Evolutionary conservation across 2,888 invertebrate genomes (phyloP).

Genomic region (Volucella zonaria): DNA sequence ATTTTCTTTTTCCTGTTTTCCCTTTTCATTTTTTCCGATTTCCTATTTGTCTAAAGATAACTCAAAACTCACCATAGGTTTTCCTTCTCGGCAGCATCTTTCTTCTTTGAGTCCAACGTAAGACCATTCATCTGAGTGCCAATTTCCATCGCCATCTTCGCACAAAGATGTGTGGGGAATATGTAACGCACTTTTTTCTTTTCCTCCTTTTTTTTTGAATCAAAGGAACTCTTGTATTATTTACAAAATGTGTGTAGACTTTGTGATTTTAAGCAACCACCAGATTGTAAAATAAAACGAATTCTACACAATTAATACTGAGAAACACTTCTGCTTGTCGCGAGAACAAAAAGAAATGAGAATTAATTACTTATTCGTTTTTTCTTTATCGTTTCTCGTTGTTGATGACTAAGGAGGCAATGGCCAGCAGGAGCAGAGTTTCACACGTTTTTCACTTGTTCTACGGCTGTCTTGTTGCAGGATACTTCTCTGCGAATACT

Average conservation of each 20-base stretch:
- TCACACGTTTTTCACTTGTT: slow-evolving; percentile 31
- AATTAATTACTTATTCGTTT: slow-evolving; percentile 37
- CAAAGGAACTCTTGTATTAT: slow-evolving; percentile 33
- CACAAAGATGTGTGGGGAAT: slow-evolving; percentile 53
- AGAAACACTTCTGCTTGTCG: slow-evolving; percentile 45
- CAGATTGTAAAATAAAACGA: slow-evolving; percentile 28
- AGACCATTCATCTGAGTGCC: slow-evolving; percentile 80
- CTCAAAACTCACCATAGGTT: slow-evolving; percentile 78
- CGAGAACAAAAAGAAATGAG: slow-evolving; percentile 42
- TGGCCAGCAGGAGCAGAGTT: slow-evolving; percentile 10
- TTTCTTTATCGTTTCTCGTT: neutral
- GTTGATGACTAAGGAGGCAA: slow-evolving; percentile 61
- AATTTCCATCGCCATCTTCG: slow-evolving; percentile 80
- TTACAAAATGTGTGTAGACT: slow-evolving; percentile 41
- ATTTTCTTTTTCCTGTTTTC: neutral
- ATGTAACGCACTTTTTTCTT: slow-evolving; percentile 32
- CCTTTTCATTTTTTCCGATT: slow-evolving; percentile 9
- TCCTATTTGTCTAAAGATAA: slow-evolving; percentile 19
- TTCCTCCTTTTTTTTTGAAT: neutral
- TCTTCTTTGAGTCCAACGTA: slow-evolving; percentile 78
- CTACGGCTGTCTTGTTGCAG: neutral
- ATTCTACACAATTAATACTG: slow-evolving; percentile 66
- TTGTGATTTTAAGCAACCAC: slow-evolving; percentile 21
- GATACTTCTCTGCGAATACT: slow-evolving; percentile 22
- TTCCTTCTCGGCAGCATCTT: slow-evolving; percentile 81